Evolutionary conservation across 2,113 vertebrate genomes (phyloP), one percentile per base, ranked within the genome.

Genomic region (Formicarius rufipectus): DNA sequence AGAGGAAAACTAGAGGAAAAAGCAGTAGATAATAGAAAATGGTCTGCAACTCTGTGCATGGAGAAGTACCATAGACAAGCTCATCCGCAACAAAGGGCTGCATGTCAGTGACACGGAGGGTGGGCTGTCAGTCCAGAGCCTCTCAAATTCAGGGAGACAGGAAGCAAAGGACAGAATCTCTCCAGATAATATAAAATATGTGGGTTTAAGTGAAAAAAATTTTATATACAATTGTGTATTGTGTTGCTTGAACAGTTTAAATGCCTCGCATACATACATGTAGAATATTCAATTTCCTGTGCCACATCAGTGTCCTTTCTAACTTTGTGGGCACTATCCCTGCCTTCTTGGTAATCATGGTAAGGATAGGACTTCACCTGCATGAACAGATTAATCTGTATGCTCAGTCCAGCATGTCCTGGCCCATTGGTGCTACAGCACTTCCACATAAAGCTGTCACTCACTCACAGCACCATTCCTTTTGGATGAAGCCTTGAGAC

Each of bases 1-100:
- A 59, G 59, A 40, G 30, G 7, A 9, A 23, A 75, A 58, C 72
- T 40, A 15, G 30, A 10, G 13, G 25, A 6, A 53, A 67, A 86
- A 83, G 17, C 7, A 33, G 35, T 22, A 40, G 25, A 9, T 23
- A 66, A 52, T 2, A 40, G 7, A 20, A 44, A 86, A 49, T 18
- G 2, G 14, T 44, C 30, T 37, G 52, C 21, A 71, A 5, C 37
- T 44, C 27, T 13, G 37, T 58, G 33, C 7, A 4, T 15, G 28
- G 42, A 44, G 39, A 22, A 72, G 11, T 50, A 37, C n/a, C 4
- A 28, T 22, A 10, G 10, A 22, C 8, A 10, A 72, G 2, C 22
- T 55, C 31, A 37, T 27, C 4, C 0, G 0, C 10, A 44, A 14
- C 37, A 33, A 63, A n/a, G 2, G 2, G 12, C 14, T 47, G 39